Evolutionary conservation across 1,140 invertebrate species (phyloP).

Genomic region (Anastatus disparis): DNA sequence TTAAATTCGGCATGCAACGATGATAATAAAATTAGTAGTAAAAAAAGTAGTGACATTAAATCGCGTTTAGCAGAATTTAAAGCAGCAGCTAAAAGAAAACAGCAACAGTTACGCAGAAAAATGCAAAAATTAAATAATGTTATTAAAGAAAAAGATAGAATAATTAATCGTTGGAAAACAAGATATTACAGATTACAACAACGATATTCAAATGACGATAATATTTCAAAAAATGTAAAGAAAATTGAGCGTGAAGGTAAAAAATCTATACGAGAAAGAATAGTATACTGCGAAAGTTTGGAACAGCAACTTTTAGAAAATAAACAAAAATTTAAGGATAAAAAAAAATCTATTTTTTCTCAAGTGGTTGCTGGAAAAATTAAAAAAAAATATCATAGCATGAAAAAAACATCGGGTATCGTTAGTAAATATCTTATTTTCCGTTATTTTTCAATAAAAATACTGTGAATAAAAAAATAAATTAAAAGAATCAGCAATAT

Average conservation of each 20-base stretch:
- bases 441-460: background rate
- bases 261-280: background rate
- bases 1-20: no score
- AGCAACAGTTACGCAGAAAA: no score
- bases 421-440: background rate
- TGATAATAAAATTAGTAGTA: no score
- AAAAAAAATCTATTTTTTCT: background rate
- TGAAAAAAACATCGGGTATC: no score
- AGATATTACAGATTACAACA: no score
- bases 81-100: no score
- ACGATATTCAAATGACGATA: background rate
- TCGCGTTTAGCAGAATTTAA: no score
- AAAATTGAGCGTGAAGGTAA: background rate
- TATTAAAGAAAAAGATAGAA: no score
- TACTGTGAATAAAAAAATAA: background rate
- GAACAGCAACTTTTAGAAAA: background rate
- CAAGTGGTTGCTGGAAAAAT: background rate
- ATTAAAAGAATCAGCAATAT: background rate
- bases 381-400: conserved; percentile 7
- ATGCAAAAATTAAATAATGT: no score
- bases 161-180: no score
- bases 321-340: background rate
- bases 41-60: no score
- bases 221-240: background rate
- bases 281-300: background rate